Conservation (phyloP, 92 coral and sea anemone species). For the Nematostella vectensis region DNA sequence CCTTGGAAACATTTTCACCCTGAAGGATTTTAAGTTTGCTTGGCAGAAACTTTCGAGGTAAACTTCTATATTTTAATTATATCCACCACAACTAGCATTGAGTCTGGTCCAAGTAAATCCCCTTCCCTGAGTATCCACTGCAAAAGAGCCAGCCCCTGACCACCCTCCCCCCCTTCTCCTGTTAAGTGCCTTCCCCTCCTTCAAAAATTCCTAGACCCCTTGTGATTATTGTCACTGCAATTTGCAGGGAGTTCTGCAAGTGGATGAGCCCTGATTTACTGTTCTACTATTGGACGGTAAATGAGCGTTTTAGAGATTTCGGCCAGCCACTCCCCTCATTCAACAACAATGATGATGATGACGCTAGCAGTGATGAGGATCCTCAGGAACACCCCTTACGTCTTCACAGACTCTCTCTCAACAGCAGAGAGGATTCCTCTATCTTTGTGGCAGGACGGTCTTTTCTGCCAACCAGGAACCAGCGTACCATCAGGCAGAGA, state of each 20-base stretch:
- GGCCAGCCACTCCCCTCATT: conserved; percentile 28
- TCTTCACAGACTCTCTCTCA: conserved; percentile 27
- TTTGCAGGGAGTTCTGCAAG: conserved; percentile 17
- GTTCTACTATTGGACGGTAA: conserved; percentile 14
- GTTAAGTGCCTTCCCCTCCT: no score
- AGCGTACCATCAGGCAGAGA: conserved; percentile 32
- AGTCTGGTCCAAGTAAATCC: no score
- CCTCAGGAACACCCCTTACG: conserved; percentile 31
- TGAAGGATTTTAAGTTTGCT: conserved; percentile 40
- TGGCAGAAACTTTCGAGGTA: conserved; percentile 44
- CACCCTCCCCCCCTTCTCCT: no score
- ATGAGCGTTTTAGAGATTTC: conserved; percentile 28
- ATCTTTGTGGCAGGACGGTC: conserved; percentile 26
- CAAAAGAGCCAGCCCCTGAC: no score
- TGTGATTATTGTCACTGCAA: no score
- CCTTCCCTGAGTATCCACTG: no score
- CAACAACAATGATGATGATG: conserved; percentile 20
- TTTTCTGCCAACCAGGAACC: conserved; percentile 48
- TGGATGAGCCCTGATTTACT: conserved; percentile 13
- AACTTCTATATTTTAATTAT: no score
- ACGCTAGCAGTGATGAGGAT: conserved; percentile 6
- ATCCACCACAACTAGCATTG: no score
- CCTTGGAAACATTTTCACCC: conserved; percentile 38
- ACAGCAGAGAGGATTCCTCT: conserved; percentile 40
- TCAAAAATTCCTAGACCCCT: no score